Evolutionary conservation across 2,888 invertebrate genomes (phyloP).

Genomic region (Abscondita cerata): DNA sequence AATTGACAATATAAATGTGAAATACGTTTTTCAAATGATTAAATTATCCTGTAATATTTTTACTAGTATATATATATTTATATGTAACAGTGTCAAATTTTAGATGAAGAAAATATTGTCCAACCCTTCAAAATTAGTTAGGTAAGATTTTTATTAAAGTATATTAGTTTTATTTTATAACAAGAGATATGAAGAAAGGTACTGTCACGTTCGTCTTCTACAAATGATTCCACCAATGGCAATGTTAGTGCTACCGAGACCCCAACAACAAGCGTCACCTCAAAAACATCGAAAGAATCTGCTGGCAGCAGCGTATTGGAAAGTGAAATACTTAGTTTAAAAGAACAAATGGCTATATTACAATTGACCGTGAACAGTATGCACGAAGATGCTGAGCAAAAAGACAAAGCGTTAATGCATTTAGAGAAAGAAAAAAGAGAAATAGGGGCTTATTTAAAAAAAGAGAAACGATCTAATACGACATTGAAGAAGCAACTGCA

Average conservation of each 20-base stretch:
- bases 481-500: constrained; percentile 63
- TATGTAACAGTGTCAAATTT: constrained; percentile 6
- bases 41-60: constrained; percentile 10
- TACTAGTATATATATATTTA: constrained; percentile 5
- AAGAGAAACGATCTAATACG: constrained; percentile 59
- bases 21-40: too few relatives aligned
- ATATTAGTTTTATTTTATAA: constrained; percentile 16
- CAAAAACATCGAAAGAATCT: not conserved
- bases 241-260: constrained; percentile 4
- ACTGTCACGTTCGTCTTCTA: constrained; percentile 44
- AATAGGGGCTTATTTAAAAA: constrained; percentile 60
- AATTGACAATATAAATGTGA: too few relatives aligned
- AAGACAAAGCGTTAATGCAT: constrained; percentile 60
- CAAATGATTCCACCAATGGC: not conserved
- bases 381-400: constrained; percentile 59
- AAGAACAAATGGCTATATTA: constrained; percentile 58
- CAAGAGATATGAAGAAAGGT: constrained; percentile 40
- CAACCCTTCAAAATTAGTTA: constrained; percentile 47
- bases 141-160: constrained; percentile 40
- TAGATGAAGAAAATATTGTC: constrained; percentile 47
- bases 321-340: constrained; percentile 51
- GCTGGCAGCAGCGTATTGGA: constrained; percentile 28
- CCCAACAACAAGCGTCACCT: not conserved
- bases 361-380: constrained; percentile 58
- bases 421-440: constrained; percentile 63